Conservation (phyloP, 1,140 invertebrate species). For the Atta cephalotes region DNA sequence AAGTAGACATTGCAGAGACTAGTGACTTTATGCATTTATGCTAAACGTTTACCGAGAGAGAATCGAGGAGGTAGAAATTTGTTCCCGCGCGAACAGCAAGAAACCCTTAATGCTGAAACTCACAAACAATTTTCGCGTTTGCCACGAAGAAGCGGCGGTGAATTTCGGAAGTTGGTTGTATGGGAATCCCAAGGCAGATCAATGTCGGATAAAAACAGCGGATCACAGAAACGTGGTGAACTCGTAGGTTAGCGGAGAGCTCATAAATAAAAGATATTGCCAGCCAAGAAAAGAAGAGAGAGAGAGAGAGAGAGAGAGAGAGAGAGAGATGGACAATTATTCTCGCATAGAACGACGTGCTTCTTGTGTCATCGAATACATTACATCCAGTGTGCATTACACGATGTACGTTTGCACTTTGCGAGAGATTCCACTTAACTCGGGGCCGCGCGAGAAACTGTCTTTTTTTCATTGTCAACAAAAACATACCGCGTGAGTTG, state of each 20-base stretch:
- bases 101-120: conserved; percentile 53
- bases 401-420: conserved; percentile 20
- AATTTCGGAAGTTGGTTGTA: conserved; percentile 15
- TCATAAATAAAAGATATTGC: conserved; percentile 62
- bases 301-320: neutral
- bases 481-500: conserved; percentile 8
- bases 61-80: conserved; percentile 21
- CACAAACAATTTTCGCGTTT: conserved; percentile 49
- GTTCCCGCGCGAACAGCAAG: conserved; percentile 23
- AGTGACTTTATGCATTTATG: conserved; percentile 21
- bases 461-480: conserved; percentile 31
- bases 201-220: conserved; percentile 42
- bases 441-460: neutral
- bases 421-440: conserved; percentile 39
- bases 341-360: conserved; percentile 47
- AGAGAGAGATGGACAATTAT: conserved; percentile 21
- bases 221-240: conserved; percentile 38
- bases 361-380: conserved; percentile 59
- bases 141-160: conserved; percentile 39
- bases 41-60: conserved; percentile 30
- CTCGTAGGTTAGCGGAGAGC: conserved; percentile 26
- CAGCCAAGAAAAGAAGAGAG: no score
- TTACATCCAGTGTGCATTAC: conserved; percentile 39
- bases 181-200: conserved; percentile 22
- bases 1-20: neutral